These are phyloP conservation scores for Pseudomugil tenellus DNA, from an alignment of 2,797 vertebrate genomes.

Conservation along the genomic window DNA sequence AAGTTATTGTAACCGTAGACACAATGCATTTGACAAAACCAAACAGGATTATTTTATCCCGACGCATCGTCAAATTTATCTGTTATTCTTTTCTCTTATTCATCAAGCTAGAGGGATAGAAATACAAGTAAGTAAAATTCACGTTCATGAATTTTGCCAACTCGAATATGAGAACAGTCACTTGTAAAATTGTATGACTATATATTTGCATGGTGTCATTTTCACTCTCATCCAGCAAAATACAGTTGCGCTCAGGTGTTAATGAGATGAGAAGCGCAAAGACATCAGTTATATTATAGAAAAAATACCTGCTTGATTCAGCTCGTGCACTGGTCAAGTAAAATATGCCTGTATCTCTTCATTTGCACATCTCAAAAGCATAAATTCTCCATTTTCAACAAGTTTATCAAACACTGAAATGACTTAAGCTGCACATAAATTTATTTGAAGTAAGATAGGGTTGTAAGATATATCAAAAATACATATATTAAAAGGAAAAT, in stretches of 20 bases:
- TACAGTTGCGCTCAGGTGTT: not conserved
- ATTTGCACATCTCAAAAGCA: not conserved
- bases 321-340: not conserved
- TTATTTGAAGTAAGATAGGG: not conserved
- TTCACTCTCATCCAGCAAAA: conserved; percentile 12
- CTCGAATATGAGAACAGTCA: conserved; percentile 1
- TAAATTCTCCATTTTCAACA: not conserved
- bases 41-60: too few relatives aligned
- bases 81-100: not conserved
- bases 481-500: too few relatives aligned
- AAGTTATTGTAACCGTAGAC: too few relatives aligned
- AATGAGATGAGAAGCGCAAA: not conserved
- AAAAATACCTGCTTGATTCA: not conserved
- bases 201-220: conserved; percentile 15
- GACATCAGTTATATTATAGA: not conserved
- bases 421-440: too few relatives aligned
- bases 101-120: not conserved
- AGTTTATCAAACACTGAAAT: not conserved
- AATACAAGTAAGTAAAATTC: conserved; percentile 1
- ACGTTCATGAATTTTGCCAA: conserved; percentile 1
- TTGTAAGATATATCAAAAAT: not conserved
- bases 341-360: not conserved
- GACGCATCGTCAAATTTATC: not conserved
- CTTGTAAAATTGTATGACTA: conserved; percentile 4
- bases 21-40: not conserved